These are phyloP conservation scores for Choristoneura rosaceana DNA, from an alignment of 2,888 invertebrate species.

Conservation along the genomic window DNA sequence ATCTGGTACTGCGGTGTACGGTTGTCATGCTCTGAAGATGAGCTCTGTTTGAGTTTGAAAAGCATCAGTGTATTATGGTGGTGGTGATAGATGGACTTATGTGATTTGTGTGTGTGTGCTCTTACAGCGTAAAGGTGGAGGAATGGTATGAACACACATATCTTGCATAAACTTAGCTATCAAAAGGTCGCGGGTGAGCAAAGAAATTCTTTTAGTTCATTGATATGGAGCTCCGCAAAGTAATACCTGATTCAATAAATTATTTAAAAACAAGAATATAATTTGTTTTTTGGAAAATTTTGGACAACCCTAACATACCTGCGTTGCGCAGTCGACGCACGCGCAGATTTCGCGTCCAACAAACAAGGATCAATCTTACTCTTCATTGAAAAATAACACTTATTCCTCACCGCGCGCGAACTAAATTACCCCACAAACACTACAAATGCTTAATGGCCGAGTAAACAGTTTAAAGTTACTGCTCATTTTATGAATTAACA, in stretches of 20 bases:
- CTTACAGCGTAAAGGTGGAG: no score
- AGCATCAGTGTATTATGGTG: background rate
- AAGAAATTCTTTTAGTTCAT: no score
- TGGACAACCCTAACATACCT: background rate
- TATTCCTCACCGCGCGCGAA: background rate
- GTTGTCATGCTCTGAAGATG: no score
- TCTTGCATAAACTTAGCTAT: no score
- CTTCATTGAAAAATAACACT: constrained; percentile 3
- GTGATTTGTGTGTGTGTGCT: no score
- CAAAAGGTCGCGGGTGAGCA: no score
- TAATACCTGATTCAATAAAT: no score
- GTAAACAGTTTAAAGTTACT: constrained; percentile 27
- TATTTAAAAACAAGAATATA: background rate
- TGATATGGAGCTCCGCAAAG: no score
- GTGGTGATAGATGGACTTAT: background rate
- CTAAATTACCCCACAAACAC: background rate
- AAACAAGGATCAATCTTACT: constrained; percentile 38
- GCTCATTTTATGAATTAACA: constrained; percentile 32
- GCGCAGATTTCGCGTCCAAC: constrained; percentile 40
- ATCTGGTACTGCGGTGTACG: no score
- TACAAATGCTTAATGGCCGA: constrained; percentile 14
- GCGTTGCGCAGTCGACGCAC: constrained; percentile 44
- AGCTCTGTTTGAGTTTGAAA: no score
- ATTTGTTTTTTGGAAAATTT: background rate
- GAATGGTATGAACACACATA: no score